A percentile compares a stretch with the other conserved stretches of the same genome.
phyloP scores from a whole-genome alignment of 2,797 vertebrate genomes.

The Pangasius sanitwongsei region DNA sequence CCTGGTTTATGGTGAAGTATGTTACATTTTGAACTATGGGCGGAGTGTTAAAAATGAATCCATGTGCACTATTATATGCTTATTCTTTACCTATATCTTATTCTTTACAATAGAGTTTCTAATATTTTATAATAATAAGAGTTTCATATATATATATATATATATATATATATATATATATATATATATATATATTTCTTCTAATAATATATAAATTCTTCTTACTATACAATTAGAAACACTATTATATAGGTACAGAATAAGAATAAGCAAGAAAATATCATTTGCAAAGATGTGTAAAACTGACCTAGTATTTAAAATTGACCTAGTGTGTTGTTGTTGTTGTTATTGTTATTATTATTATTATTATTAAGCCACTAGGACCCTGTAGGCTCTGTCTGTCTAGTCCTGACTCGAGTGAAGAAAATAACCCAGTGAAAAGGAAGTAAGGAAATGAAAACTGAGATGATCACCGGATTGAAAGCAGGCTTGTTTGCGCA shows the following conservation, averaged over 20 bases:
- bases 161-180: no score
- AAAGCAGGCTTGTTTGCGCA: not conserved
- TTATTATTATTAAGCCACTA: not conserved
- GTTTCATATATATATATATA: no score
- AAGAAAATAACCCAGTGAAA: not conserved
- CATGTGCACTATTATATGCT: not conserved
- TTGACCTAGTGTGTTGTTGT: no score
- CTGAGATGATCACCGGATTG: not conserved
- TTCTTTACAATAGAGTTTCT: no score
- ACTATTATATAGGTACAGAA: not conserved
- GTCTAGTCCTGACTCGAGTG: not conserved
- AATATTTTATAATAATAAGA: no score
- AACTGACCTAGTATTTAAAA: not conserved
- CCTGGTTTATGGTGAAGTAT: not conserved
- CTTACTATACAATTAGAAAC: not conserved
- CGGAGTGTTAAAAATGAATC: not conserved
- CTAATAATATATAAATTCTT: no score
- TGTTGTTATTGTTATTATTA: not conserved
- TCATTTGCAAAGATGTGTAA: slow-evolving; percentile 2
- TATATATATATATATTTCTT: no score
- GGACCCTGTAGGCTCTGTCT: not conserved
- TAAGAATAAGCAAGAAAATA: slow-evolving; percentile 22
- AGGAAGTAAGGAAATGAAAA: not conserved
- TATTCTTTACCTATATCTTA: not conserved
- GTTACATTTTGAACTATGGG: not conserved